phyloP scores from a whole-genome alignment of 92 coral and sea anemone species.

The Actinernus sp. region DNA sequence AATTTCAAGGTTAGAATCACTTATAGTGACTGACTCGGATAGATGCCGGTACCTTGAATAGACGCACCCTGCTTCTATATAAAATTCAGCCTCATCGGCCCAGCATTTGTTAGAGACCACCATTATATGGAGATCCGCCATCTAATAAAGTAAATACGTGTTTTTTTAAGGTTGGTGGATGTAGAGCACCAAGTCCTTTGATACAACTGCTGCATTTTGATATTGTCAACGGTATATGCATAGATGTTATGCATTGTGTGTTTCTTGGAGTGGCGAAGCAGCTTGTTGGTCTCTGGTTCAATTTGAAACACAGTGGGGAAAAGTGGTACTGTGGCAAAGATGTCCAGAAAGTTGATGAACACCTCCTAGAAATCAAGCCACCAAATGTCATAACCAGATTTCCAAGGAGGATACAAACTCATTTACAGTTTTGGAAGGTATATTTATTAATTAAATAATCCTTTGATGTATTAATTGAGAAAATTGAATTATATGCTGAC shows the following conservation, averaged over 20 bases:
- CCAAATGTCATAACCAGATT: slow-evolving; percentile 45
- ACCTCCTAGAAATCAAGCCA: slow-evolving; percentile 53
- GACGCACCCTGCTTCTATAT: too few species aligned
- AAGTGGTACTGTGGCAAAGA: slow-evolving; percentile 35
- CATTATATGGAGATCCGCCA: neutral
- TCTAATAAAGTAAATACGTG: neutral
- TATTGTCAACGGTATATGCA: slow-evolving; percentile 27
- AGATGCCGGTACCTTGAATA: too few species aligned
- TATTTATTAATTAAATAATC: neutral
- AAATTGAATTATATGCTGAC: too few species aligned
- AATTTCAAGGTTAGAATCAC: too few species aligned
- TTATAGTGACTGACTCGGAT: too few species aligned
- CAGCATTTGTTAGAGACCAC: too few species aligned
- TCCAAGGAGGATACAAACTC: slow-evolving; percentile 48
- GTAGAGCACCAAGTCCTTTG: slow-evolving; percentile 50
- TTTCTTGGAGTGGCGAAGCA: slow-evolving; percentile 66
- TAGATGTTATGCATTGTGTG: slow-evolving; percentile 62
- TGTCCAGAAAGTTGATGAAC: slow-evolving; percentile 14
- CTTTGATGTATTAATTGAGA: too few species aligned
- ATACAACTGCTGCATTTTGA: slow-evolving; percentile 42
- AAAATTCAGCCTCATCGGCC: too few species aligned
- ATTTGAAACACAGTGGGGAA: slow-evolving; percentile 33
- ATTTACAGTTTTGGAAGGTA: slow-evolving; percentile 65
- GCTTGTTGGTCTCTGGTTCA: slow-evolving; percentile 51
- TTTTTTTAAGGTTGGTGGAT: slow-evolving; percentile 25